These are phyloP conservation scores for Crossocerus cetratus DNA, from an alignment of 2,888 invertebrate genomes.

Conservation along the genomic window DNA sequence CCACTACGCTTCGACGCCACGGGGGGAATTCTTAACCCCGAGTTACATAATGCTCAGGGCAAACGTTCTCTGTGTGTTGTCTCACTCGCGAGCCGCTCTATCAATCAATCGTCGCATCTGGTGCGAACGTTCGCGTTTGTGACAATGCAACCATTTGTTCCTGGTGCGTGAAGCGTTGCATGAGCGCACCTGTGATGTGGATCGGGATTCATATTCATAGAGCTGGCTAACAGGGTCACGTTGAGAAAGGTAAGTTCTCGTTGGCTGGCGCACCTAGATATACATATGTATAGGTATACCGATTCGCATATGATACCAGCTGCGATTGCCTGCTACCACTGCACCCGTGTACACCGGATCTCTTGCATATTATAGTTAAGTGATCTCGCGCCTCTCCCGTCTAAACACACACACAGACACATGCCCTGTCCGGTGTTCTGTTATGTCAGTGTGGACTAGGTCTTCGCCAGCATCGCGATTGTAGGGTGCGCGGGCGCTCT, in stretches of 20 bases:
- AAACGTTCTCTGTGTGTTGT: too few relatives aligned
- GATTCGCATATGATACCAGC: constrained; percentile 15
- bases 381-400: too few relatives aligned
- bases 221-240: background rate
- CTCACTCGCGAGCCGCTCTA: too few relatives aligned
- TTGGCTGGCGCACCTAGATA: constrained; percentile 17
- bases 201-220: too few relatives aligned
- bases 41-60: too few relatives aligned
- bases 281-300: too few relatives aligned
- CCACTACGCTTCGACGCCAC: constrained; percentile 4
- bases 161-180: background rate
- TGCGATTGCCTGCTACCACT: constrained; percentile 11
- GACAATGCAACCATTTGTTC: background rate
- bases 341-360: background rate
- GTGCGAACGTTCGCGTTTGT: too few relatives aligned
- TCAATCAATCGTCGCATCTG: too few relatives aligned
- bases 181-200: too few relatives aligned
- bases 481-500: constrained; percentile 1
- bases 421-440: constrained; percentile 13
- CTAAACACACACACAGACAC: constrained; percentile 9
- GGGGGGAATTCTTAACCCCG: constrained; percentile 25
- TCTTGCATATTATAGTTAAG: too few relatives aligned
- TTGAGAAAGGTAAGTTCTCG: constrained; percentile 31
- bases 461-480: constrained; percentile 37
- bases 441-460: constrained; percentile 32